These are phyloP conservation scores for Candoia aspera DNA, from an alignment of 2,113 vertebrate species.

Conservation along the genomic window DNA sequence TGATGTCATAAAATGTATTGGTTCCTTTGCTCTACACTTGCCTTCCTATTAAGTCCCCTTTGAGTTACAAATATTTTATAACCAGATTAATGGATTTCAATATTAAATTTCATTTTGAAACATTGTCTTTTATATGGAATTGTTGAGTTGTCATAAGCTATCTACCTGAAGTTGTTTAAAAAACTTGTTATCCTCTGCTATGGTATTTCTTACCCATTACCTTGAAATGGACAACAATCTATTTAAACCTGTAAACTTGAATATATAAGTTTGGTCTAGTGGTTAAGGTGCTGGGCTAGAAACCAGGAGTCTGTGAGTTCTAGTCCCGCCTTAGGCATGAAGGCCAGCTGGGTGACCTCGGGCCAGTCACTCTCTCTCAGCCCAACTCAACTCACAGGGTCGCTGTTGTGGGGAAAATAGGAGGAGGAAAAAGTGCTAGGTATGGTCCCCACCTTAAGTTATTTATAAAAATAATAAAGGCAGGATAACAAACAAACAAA, in stretches of 20 bases:
- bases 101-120: background rate
- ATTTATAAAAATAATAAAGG: too few species aligned
- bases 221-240: background rate
- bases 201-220: background rate
- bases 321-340: too few species aligned
- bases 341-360: too few species aligned
- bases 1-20: background rate
- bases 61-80: background rate
- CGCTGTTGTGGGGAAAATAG: too few species aligned
- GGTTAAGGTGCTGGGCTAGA: too few species aligned
- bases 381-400: too few species aligned
- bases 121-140: background rate
- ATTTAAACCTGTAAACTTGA: background rate
- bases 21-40: background rate
- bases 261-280: background rate
- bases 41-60: background rate
- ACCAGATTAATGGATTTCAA: background rate
- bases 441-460: too few species aligned
- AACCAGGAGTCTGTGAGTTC: too few species aligned
- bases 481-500: too few species aligned
- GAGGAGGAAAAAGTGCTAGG: too few species aligned
- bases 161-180: background rate
- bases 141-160: background rate
- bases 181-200: background rate
- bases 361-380: too few species aligned